These are phyloP conservation scores for Oplegnathus fasciatus DNA, from an alignment of 2,113 vertebrate species.

Conservation along the genomic window DNA sequence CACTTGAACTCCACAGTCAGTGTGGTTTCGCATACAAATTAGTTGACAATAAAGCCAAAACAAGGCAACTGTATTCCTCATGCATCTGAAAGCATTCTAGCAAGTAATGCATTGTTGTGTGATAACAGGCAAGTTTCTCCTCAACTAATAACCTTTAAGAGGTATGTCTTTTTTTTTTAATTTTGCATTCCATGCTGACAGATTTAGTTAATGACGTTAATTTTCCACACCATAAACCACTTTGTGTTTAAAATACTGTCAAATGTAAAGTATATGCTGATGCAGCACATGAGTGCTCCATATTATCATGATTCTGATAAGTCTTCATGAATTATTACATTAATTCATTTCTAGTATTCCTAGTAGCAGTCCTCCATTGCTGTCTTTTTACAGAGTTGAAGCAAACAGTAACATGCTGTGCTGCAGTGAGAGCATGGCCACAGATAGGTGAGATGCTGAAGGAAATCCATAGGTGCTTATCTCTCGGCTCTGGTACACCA, in stretches of 20 bases:
- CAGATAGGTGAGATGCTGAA: conserved; percentile 11
- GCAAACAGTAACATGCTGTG: not conserved
- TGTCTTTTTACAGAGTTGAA: not conserved
- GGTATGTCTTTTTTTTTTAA: not conserved
- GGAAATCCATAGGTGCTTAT: conserved; percentile 22
- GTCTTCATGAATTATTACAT: too few relatives aligned
- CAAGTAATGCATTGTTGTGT: not conserved
- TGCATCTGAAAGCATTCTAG: not conserved
- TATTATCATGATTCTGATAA: not conserved
- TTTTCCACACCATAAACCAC: too few relatives aligned
- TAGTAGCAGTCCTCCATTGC: not conserved
- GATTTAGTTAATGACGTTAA: too few relatives aligned
- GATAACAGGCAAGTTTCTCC: not conserved
- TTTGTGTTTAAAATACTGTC: too few relatives aligned
- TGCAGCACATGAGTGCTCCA: too few relatives aligned
- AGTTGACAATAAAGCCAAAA: not conserved
- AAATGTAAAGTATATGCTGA: too few relatives aligned
- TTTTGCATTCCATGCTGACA: not conserved
- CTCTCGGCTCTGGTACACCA: not conserved
- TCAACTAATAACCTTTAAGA: not conserved
- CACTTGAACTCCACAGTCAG: not conserved
- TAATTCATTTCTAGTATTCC: too few relatives aligned
- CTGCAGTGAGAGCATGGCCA: not conserved
- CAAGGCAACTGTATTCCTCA: not conserved
- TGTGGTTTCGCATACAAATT: not conserved